Percentiles rank a stretch among this genome's conserved stretches.
These are phyloP conservation scores for Zelostemma sp. DNA, from an alignment of 1,140 invertebrate species.

Conservation along the genomic window DNA sequence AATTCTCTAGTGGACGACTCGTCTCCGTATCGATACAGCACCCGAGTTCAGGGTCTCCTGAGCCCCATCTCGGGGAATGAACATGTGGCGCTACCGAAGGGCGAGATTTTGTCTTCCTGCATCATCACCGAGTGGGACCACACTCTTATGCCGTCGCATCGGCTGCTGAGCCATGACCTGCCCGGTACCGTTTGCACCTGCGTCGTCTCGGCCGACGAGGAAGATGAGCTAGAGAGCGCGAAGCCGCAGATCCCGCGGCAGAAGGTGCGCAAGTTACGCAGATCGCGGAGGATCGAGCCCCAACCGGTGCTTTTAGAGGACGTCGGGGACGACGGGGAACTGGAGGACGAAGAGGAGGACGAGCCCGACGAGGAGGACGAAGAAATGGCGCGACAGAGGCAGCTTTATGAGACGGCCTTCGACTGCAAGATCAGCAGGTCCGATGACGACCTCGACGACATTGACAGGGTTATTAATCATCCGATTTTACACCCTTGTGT, in stretches of 20 bases:
- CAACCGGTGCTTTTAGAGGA: conserved; percentile 62
- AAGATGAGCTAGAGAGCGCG: conserved; percentile 70
- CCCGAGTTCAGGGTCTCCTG: no score
- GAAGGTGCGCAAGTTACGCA: conserved; percentile 65
- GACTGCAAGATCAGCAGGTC: conserved; percentile 87
- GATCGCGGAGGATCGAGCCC: conserved; percentile 62
- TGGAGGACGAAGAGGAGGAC: conserved; percentile 61
- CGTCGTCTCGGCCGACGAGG: conserved; percentile 73
- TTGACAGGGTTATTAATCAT: conserved; percentile 84
- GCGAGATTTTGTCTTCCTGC: conserved; percentile 62
- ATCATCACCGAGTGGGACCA: conserved; percentile 69
- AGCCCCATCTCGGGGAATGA: conserved; percentile 42
- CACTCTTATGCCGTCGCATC: conserved; percentile 68
- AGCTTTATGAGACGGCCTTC: conserved; percentile 90
- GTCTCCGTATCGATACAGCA: conserved; percentile 49
- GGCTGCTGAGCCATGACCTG: conserved; percentile 63
- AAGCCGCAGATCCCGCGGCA: conserved; percentile 71
- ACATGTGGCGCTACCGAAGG: conserved; percentile 53
- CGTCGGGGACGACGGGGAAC: conserved; percentile 58
- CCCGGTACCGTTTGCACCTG: conserved; percentile 75
- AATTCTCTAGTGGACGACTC: conserved; percentile 78
- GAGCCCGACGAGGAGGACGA: conserved; percentile 65
- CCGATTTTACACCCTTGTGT: conserved; percentile 75
- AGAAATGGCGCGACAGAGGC: conserved; percentile 79
- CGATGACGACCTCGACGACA: conserved; percentile 84